These are phyloP conservation scores for Azemiops feae DNA, from an alignment of 2,113 vertebrate species.

Conservation along the genomic window DNA sequence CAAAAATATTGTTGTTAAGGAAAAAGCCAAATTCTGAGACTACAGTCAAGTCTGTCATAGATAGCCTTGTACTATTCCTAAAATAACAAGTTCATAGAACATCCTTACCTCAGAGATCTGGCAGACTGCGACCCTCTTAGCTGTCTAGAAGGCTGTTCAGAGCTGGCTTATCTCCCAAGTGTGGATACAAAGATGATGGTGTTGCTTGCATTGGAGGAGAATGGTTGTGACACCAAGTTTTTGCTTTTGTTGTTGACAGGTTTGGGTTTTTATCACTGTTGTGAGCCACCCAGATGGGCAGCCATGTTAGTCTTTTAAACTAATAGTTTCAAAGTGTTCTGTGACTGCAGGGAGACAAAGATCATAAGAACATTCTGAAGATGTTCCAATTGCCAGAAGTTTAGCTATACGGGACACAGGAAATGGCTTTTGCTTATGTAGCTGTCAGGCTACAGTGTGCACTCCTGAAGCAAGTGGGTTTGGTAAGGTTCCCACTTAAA, in stretches of 20 bases:
- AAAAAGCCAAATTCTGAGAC: not conserved
- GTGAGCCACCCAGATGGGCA: not conserved
- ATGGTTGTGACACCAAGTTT: not conserved
- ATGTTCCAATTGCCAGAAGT: not conserved
- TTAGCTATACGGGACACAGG: not conserved
- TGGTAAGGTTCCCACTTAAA: not conserved
- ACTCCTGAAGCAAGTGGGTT: not conserved
- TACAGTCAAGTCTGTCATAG: not conserved
- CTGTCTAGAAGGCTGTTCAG: not conserved
- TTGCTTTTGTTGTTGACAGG: not conserved
- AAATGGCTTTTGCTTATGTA: not conserved
- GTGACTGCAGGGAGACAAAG: not conserved
- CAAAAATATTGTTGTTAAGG: not conserved
- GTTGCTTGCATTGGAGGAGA: not conserved
- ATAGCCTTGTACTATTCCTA: not conserved
- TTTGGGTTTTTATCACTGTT: not conserved
- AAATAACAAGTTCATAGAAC: not conserved
- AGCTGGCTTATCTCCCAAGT: not conserved
- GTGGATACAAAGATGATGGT: not conserved
- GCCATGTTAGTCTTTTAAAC: not conserved
- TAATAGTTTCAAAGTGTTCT: not conserved
- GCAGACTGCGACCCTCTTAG: not conserved
- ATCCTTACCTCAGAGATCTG: not conserved
- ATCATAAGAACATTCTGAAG: not conserved
- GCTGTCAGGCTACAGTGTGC: not conserved